Percentiles rank a stretch among this genome's conserved stretches.
Conservation (phyloP, 2,113 vertebrate species). For the Chloroceryle aenea region DNA sequence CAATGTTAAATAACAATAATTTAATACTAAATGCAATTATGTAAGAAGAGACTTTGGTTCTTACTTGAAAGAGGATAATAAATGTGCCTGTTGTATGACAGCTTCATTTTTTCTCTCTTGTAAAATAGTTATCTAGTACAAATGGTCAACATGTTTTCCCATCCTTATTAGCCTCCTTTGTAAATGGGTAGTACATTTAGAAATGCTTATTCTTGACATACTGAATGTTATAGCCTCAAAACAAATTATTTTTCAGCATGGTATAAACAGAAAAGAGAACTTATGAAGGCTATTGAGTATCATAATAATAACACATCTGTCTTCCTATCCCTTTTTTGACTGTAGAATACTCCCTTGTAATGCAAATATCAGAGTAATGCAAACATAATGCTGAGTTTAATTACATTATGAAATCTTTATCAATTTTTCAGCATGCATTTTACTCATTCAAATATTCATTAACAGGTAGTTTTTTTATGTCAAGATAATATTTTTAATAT, state of each 20-base stretch:
- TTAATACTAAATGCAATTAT: not conserved
- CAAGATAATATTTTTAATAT: conserved; percentile 55
- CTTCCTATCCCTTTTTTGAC: not conserved
- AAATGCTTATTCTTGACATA: conserved; percentile 44
- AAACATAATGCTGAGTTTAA: not conserved
- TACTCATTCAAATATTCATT: conserved; percentile 36
- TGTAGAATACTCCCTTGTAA: not conserved
- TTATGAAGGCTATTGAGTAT: not conserved
- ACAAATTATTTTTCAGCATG: conserved; percentile 22
- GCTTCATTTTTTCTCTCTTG: not conserved
- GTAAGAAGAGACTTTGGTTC: not conserved
- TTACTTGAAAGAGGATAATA: not conserved
- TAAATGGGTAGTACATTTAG: conserved; percentile 4
- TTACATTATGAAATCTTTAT: conserved; percentile 11
- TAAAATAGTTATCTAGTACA: not conserved
- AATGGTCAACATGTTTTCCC: not conserved
- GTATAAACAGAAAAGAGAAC: not conserved
- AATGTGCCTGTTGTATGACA: not conserved
- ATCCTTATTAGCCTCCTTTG: not conserved
- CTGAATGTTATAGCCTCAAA: not conserved
- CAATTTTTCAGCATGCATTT: conserved; percentile 37
- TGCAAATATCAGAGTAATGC: not conserved
- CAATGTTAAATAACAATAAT: not conserved
- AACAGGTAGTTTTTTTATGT: not conserved
- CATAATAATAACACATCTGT: conserved; percentile 2